Evolutionary conservation across 1,140 invertebrate species (phyloP).

Genomic region (Plutomurus gul): DNA sequence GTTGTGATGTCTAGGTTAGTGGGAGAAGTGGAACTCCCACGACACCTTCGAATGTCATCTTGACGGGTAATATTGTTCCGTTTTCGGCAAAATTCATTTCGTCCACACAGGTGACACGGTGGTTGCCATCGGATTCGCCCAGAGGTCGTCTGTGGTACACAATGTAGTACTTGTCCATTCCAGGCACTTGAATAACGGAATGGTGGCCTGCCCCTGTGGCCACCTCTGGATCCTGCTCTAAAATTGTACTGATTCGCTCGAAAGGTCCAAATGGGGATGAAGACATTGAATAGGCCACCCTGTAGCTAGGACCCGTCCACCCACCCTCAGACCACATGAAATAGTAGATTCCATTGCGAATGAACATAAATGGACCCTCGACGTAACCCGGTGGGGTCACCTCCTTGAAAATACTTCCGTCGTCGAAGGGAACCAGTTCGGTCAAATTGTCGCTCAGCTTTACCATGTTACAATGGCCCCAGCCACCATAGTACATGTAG

Average conservation of each 20-base stretch:
- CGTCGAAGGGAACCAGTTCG: slow-evolving; percentile 31
- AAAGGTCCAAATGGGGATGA: slow-evolving; percentile 29
- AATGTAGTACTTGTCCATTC: slow-evolving; percentile 37
- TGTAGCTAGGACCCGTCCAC: slow-evolving; percentile 36
- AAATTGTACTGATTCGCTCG: not conserved
- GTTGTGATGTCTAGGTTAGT: too few relatives aligned
- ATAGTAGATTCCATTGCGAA: slow-evolving; percentile 38
- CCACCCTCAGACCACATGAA: slow-evolving; percentile 45
- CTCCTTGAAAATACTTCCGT: slow-evolving; percentile 36
- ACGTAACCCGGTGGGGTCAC: slow-evolving; percentile 34
- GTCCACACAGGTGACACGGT: slow-evolving; percentile 37
- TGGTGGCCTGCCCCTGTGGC: slow-evolving; percentile 39
- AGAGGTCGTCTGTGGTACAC: slow-evolving; percentile 39
- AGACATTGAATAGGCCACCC: slow-evolving; percentile 33
- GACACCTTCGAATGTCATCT: slow-evolving; percentile 14
- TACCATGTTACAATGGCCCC: slow-evolving; percentile 35
- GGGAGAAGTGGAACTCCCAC: not conserved
- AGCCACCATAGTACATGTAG: slow-evolving; percentile 40
- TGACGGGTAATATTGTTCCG: slow-evolving; percentile 8
- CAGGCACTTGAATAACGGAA: slow-evolving; percentile 34
- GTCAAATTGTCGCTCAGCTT: slow-evolving; percentile 19
- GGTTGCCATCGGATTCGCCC: slow-evolving; percentile 30
- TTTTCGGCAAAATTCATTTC: slow-evolving; percentile 29
- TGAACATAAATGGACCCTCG: slow-evolving; percentile 44
- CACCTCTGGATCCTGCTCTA: slow-evolving; percentile 35